Evolutionary conservation across 1,140 invertebrate genomes (phyloP).

Genomic region (Manduca sexta): DNA sequence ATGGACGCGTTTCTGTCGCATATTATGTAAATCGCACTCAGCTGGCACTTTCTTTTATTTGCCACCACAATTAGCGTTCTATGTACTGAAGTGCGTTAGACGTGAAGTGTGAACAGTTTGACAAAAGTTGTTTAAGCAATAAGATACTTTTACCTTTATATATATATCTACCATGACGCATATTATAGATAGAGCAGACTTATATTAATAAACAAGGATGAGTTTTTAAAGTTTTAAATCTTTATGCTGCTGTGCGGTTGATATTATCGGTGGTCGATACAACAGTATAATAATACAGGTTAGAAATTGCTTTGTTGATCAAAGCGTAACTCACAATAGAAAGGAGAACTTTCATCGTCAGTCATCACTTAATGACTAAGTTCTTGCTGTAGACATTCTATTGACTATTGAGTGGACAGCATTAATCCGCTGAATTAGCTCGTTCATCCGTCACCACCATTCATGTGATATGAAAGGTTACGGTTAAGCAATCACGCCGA

Average conservation of each 20-base stretch:
- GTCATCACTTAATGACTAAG: no score
- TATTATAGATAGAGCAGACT: neutral
- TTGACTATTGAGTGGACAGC: neutral
- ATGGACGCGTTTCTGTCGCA: neutral
- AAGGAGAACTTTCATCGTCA: no score
- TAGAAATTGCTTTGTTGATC: no score
- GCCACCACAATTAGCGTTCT: slow-evolving; percentile 11
- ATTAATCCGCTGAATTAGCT: slow-evolving; percentile 7
- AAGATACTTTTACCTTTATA: no score
- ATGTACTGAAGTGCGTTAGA: slow-evolving; percentile 6
- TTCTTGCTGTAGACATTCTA: neutral
- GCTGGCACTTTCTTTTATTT: slow-evolving; percentile 19
- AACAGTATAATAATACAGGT: no score
- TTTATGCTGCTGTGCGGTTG: no score
- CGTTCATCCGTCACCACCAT: slow-evolving; percentile 1
- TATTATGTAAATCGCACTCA: slow-evolving; percentile 14
- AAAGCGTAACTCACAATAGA: no score
- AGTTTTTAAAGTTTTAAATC: no score
- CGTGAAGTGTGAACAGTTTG: slow-evolving; percentile 3
- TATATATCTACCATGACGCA: no score
- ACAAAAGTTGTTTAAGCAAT: no score
- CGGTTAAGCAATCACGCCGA: slow-evolving; percentile 10
- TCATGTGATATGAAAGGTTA: slow-evolving; percentile 12
- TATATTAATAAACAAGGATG: neutral
- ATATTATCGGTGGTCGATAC: no score